Conservation (phyloP, 2,113 vertebrate species). For the Nycticryphes semicollaris region DNA sequence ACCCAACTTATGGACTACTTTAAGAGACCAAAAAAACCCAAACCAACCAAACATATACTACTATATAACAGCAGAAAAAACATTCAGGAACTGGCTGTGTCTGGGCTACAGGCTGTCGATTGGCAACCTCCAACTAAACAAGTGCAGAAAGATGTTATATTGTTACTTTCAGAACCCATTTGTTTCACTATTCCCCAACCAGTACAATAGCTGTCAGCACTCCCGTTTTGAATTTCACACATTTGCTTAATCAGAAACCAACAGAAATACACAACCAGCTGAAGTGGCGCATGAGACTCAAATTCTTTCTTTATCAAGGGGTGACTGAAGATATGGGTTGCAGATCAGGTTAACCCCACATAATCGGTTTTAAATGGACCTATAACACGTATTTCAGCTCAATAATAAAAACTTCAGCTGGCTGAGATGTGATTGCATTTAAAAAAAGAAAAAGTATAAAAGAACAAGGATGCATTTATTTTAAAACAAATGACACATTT, state of each 20-base stretch:
- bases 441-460: background rate
- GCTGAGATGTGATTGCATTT: background rate
- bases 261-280: background rate
- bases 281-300: background rate
- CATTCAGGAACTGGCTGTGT: background rate
- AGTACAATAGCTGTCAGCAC: background rate
- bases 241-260: constrained; percentile 25
- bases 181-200: background rate
- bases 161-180: background rate
- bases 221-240: constrained; percentile 1
- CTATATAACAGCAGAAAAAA: background rate
- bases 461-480: background rate
- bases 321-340: background rate
- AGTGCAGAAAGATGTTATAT: background rate
- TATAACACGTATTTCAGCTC: background rate
- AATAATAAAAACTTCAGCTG: background rate
- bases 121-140: background rate
- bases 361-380: background rate
- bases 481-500: background rate
- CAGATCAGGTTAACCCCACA: background rate
- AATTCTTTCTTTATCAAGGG: background rate
- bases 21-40: background rate
- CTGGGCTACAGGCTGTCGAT: background rate
- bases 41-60: background rate
- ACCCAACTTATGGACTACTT: background rate